These are phyloP conservation scores for Aviceda subcristata DNA, from an alignment of 2,113 vertebrate genomes.

Conservation along the genomic window DNA sequence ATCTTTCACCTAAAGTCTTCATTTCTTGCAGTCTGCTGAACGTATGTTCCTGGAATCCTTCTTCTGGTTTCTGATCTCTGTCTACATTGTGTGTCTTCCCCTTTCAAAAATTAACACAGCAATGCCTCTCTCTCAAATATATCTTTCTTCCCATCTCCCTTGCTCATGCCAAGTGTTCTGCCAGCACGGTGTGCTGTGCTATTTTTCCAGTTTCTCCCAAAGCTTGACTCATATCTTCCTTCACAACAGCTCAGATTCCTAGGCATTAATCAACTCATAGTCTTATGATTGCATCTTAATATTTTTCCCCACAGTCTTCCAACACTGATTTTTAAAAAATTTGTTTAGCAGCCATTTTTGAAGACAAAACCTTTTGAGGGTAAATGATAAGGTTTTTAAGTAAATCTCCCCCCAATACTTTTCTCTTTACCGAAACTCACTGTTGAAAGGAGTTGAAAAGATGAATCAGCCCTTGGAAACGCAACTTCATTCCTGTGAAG, in stretches of 20 bases:
- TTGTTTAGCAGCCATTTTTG: not conserved
- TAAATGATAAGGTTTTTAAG: not conserved
- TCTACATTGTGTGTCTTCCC: not conserved
- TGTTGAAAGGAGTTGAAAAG: not conserved
- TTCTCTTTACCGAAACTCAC: not conserved
- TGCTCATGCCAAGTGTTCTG: not conserved
- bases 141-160: not conserved
- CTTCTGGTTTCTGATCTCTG: constrained; percentile 14
- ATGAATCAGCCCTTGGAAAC: not conserved
- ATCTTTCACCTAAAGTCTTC: not conserved
- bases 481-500: not conserved
- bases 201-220: constrained; percentile 12
- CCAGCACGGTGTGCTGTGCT: not conserved
- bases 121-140: not conserved
- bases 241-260: not conserved
- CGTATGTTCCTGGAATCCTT: constrained; percentile 8
- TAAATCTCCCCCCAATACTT: not conserved
- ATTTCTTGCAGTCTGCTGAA: not conserved
- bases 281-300: not conserved
- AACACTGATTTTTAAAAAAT: not conserved
- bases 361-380: not conserved
- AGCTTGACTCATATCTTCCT: constrained; percentile 16
- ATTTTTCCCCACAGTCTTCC: constrained; percentile 6
- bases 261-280: not conserved
- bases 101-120: not conserved